These are phyloP conservation scores for Athripsodes cinereus DNA, from an alignment of 2,888 invertebrate species.

Conservation along the genomic window DNA sequence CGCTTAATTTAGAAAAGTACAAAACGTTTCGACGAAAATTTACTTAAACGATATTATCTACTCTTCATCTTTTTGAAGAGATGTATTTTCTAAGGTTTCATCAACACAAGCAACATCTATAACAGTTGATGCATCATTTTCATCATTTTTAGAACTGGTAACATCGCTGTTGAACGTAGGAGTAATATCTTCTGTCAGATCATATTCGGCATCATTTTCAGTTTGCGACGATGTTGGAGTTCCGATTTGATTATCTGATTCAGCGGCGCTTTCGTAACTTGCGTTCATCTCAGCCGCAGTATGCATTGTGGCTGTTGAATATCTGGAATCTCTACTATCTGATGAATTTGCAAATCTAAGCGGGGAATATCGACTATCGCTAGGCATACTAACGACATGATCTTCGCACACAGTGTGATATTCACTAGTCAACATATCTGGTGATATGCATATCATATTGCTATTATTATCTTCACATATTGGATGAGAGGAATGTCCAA, in stretches of 20 bases:
- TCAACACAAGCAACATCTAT: constrained; percentile 21
- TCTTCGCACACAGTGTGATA: constrained; percentile 26
- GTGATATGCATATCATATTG: constrained; percentile 14
- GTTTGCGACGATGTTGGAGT: constrained; percentile 23
- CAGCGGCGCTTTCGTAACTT: constrained; percentile 20
- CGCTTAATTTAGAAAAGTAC: no score
- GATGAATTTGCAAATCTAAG: constrained; percentile 13
- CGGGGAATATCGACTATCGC: neutral
- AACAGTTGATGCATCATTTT: constrained; percentile 25
- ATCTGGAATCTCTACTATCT: constrained; percentile 25
- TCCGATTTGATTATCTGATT: constrained; percentile 19
- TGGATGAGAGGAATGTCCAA: constrained; percentile 13
- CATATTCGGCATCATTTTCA: constrained; percentile 23
- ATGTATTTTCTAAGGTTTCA: constrained; percentile 4
- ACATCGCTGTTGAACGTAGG: constrained; percentile 22
- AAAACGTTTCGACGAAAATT: no score
- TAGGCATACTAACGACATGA: constrained; percentile 3
- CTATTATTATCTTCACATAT: constrained; percentile 18
- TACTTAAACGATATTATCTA: no score
- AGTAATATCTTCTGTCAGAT: constrained; percentile 23
- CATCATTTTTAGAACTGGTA: constrained; percentile 22
- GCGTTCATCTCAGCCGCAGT: constrained; percentile 25
- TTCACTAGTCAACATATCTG: constrained; percentile 21
- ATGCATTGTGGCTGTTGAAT: constrained; percentile 23
- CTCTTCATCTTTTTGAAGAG: constrained; percentile 7